Base-by-base conservation (phyloP, 2,888 invertebrate species). In the Caenorhabditis becei region DNA sequence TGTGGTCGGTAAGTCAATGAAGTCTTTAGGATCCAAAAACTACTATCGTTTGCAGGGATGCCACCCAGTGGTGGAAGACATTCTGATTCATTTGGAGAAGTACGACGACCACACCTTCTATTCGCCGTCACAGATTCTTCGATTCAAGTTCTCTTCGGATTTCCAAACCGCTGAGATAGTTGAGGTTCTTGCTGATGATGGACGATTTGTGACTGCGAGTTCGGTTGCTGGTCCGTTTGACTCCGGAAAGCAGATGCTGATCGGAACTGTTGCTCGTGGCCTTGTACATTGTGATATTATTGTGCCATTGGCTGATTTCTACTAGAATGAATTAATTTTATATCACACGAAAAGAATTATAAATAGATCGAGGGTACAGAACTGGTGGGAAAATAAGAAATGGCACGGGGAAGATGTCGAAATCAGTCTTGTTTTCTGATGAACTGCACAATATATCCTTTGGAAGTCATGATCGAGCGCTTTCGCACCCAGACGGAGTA, bases 401-500 rank as follows among this genome's bases (percentile, higher is more conserved):
- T 58, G 37, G 35, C 23, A 37, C 5, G 7, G 7, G 23, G 14
- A 35, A 47, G 41, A 14, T 41, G 41, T 41, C 14, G 3, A 32
- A 10, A n/a, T 66, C 18, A 74, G 18, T 74, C 74, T 18, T 80
- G 62, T 65, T 74, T 80, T 28, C 80, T 49, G n/a, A 70, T 63
- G 62, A 89, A 86, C 74, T 86, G 84, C 3, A 90, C 88, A 66
- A 90, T 82, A 72, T 88, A 90, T 59, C 90, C 90, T 77, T 90
- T 90, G 8, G 89, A 87, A 5, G 90, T 88, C 89, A 90, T 90
- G 32, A 90, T 83, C 2, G 89, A 89, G n/a, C 90, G 86, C 24
- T 89, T 88, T 26, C 90, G 84, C 14, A 90, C 89, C 90, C 90
- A 90, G 8, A 90, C 89, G 3, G 90, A 88, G 80, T 90, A 90